Conservation (phyloP, 2,113 vertebrate species). For the Nicator chloris region DNA sequence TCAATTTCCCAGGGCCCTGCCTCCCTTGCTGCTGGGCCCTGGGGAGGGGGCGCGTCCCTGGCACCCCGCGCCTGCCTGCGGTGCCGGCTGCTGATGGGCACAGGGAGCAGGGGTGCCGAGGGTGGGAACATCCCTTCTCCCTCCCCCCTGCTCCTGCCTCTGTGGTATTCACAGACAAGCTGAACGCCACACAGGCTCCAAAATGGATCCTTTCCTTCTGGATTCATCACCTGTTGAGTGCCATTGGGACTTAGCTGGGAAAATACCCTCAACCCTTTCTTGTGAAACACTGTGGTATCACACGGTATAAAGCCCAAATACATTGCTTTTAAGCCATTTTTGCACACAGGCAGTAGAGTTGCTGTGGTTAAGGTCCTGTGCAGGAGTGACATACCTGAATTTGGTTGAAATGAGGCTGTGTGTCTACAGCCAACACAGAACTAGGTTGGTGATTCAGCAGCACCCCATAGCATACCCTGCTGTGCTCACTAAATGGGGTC, state of each 20-base stretch:
- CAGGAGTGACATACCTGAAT: fast-evolving
- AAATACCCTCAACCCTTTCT: neutral
- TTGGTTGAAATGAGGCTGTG: neutral
- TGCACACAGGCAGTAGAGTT: neutral
- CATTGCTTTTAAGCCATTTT: neutral
- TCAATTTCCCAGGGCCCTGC: conserved; percentile 51
- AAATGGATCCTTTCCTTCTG: neutral
- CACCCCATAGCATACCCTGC: neutral
- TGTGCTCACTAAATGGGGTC: neutral
- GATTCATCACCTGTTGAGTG: fast-evolving
- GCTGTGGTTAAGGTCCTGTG: neutral
- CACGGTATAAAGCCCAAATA: neutral
- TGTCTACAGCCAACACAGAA: neutral
- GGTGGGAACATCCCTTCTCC: neutral
- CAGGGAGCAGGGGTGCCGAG: fast-evolving
- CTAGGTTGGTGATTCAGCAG: neutral
- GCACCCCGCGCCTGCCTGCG: neutral
- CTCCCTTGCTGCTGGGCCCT: neutral
- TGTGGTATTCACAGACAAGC: fast-evolving
- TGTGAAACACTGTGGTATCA: neutral
- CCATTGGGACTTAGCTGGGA: neutral
- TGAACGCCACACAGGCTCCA: fast-evolving
- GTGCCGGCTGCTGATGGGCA: too few relatives aligned
- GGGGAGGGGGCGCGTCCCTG: neutral
- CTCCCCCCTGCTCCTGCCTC: fast-evolving